Percentiles rank a stretch among this genome's conserved stretches.
Conservation (phyloP, 2,888 invertebrate species). For the Octonoba sinensis region DNA sequence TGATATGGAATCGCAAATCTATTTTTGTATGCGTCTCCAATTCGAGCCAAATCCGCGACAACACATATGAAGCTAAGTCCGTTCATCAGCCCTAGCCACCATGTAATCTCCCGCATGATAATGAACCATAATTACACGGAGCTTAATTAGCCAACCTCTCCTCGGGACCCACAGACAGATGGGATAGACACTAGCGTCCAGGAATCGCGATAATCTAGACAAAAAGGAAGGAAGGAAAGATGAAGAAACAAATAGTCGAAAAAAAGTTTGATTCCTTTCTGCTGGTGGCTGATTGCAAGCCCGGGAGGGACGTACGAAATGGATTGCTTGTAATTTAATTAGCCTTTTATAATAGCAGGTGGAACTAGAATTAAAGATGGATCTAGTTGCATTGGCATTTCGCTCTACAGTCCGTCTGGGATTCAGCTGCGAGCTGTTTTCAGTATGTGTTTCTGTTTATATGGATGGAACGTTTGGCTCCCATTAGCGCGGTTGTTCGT, state of each 20-base stretch:
- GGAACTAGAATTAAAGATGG: slow-evolving; percentile 57
- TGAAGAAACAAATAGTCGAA: slow-evolving; percentile 32
- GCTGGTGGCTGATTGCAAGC: slow-evolving; percentile 41
- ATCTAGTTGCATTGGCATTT: slow-evolving; percentile 49
- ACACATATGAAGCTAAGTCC: slow-evolving; percentile 7
- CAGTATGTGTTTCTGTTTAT: no score
- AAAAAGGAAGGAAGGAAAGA: slow-evolving; percentile 9
- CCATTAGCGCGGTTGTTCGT: no score
- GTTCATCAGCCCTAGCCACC: slow-evolving; percentile 54
- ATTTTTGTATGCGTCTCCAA: slow-evolving; percentile 12
- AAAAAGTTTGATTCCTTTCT: slow-evolving; percentile 40
- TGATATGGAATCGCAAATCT: no score
- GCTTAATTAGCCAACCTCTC: slow-evolving; percentile 61
- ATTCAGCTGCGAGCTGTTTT: no score
- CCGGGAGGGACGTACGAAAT: slow-evolving; percentile 59
- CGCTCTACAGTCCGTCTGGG: slow-evolving; percentile 23
- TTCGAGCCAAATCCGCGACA: slow-evolving; percentile 24
- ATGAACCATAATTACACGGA: slow-evolving; percentile 60
- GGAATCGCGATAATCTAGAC: slow-evolving; percentile 45
- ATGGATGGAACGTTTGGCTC: no score
- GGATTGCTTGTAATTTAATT: slow-evolving; percentile 64
- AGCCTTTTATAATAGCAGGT: slow-evolving; percentile 63
- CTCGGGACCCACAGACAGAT: slow-evolving; percentile 48
- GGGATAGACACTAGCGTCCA: slow-evolving; percentile 52
- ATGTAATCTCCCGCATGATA: slow-evolving; percentile 61